A percentile compares a stretch with the other conserved stretches of the same genome.
These are phyloP conservation scores for Pseudomyrmex dendroicus DNA, from an alignment of 1,140 invertebrate genomes.

Conservation along the genomic window DNA sequence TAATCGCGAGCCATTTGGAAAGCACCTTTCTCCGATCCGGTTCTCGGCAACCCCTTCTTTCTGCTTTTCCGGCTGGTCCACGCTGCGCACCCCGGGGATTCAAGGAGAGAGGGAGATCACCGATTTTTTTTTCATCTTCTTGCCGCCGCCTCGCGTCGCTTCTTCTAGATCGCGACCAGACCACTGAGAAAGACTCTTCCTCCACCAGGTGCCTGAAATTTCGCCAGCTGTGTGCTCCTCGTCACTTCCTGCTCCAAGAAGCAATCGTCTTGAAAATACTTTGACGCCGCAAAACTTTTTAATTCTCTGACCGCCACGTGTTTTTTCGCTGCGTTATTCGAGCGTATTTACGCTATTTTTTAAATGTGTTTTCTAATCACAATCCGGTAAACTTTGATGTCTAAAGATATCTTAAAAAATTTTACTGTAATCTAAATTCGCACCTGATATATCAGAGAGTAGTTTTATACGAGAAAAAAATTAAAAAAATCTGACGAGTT, in stretches of 20 bases:
- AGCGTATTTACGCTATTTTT: not conserved
- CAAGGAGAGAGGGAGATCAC: constrained; percentile 9
- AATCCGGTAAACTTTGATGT: too few relatives aligned
- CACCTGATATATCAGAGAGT: not conserved
- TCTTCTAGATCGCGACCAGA: constrained; percentile 55
- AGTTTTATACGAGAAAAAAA: not conserved
- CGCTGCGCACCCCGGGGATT: constrained; percentile 1
- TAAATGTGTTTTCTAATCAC: not conserved
- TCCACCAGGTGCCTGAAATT: constrained; percentile 73
- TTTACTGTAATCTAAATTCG: not conserved
- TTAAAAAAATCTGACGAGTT: too few relatives aligned
- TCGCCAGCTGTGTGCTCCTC: constrained; percentile 68
- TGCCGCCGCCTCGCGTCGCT: not conserved
- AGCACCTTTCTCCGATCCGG: constrained; percentile 72
- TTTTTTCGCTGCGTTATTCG: not conserved
- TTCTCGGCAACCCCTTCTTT: constrained; percentile 55
- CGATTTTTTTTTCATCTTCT: constrained; percentile 45
- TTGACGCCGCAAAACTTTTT: constrained; percentile 32
- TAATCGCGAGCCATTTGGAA: constrained; percentile 71
- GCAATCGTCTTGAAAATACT: constrained; percentile 40
- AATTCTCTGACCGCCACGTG: constrained; percentile 10
- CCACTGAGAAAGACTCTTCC: constrained; percentile 60
- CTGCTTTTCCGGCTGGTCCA: constrained; percentile 44
- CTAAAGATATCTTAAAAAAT: too few relatives aligned
- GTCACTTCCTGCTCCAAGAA: constrained; percentile 51